Percentiles rank a stretch among this genome's conserved stretches.
phyloP scores from a whole-genome alignment of 1,140 invertebrate species.

The Bombus fervidus region DNA sequence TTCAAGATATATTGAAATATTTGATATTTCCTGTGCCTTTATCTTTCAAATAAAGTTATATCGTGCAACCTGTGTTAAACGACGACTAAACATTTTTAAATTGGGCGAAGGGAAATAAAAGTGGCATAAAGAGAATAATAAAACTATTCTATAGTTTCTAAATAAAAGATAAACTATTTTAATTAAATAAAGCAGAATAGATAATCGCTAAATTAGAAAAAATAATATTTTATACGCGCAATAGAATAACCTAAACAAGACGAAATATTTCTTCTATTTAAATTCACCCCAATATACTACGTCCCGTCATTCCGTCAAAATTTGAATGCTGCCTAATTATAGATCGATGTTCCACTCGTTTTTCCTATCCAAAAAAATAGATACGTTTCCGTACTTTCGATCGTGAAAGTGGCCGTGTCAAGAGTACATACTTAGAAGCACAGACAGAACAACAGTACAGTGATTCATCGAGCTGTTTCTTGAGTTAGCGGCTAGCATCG shows the following conservation, averaged over 20 bases:
- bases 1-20: no score
- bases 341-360: not conserved
- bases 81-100: no score
- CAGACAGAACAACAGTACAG: not conserved
- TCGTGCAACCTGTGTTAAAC: no score
- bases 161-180: not conserved
- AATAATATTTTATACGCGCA: no score
- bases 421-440: not conserved
- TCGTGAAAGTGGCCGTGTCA: not conserved
- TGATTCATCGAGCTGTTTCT: conserved; percentile 35
- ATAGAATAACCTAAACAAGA: no score
- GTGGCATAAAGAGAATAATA: not conserved
- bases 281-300: no score
- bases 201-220: not conserved
- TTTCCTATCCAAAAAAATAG: not conserved
- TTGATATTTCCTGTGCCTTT: no score
- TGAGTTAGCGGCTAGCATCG: not conserved
- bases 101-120: no score
- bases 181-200: not conserved
- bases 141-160: not conserved
- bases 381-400: not conserved
- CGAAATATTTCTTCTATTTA: no score
- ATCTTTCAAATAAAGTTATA: no score
- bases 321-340: not conserved
- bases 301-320: no score